Percentiles rank a stretch among this genome's conserved stretches.
Evolutionary conservation across 2,888 invertebrate species (phyloP).

Genomic region (Tetheella fluctuosa): DNA sequence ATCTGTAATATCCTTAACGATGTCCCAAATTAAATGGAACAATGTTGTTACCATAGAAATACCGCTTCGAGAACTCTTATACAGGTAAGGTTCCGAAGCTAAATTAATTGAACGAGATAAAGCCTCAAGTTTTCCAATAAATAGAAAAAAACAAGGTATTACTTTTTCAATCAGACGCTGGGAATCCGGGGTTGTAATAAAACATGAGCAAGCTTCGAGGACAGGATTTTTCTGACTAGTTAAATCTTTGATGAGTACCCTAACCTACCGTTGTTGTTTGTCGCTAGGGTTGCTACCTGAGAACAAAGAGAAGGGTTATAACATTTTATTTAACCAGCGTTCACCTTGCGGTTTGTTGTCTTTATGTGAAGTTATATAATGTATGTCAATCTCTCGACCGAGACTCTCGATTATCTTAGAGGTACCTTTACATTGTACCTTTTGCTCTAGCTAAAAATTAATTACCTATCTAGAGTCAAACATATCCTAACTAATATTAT

Average conservation of each 20-base stretch:
- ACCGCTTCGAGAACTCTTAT: not conserved
- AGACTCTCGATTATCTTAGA: too few species aligned
- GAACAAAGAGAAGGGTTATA: too few species aligned
- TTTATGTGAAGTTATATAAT: too few species aligned
- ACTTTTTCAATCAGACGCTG: slow-evolving; percentile 32
- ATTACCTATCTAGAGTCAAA: too few species aligned
- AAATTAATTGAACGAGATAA: slow-evolving; percentile 4
- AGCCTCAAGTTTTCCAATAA: slow-evolving; percentile 15
- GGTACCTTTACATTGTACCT: too few species aligned
- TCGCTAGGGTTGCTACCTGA: too few species aligned
- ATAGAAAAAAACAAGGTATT: slow-evolving; percentile 19
- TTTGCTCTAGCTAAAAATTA: too few species aligned
- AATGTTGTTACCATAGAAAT: slow-evolving; percentile 1
- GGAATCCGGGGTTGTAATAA: slow-evolving; percentile 18
- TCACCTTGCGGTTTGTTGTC: too few species aligned
- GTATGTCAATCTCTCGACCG: too few species aligned
- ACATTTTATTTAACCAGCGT: too few species aligned
- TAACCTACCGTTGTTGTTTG: not conserved
- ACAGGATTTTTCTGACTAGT: not conserved
- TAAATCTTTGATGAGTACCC: not conserved
- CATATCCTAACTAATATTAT: too few species aligned
- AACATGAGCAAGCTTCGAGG: not conserved
- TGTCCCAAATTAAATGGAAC: not conserved
- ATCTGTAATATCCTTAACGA: not conserved
- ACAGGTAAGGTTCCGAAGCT: not conserved